Evolutionary conservation across 2,113 vertebrate genomes (phyloP), one percentile per base, ranked within the genome.

Genomic region (Seriola rivoliana): DNA sequence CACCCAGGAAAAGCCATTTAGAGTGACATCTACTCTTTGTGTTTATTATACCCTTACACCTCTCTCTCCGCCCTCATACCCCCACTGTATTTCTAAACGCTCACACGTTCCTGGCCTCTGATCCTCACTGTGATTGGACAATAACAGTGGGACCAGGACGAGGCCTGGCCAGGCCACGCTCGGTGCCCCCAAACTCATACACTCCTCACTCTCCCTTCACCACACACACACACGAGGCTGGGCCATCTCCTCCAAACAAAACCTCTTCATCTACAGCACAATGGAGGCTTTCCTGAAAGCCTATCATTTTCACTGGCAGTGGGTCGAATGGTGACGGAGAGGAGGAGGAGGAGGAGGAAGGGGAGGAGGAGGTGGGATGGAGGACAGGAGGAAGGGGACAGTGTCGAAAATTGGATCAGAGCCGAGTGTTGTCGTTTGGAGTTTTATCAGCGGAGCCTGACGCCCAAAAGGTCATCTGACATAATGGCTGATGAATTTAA

Each of bases 231-330:
- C 38, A 74, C 48, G 40, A 75, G 36, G 42, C 32, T 52, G 95
- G 96, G 95, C 95, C 96, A 95, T 97, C 96, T 97, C 96, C 96
- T 95, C 96, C 96, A 98, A 98, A 93, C 90, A 90, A 92, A 97
- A 97, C 97, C 97, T 98, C 97, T 99, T 98, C 98, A 99, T 99
- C 97, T 97, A 95, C 96, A 97, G 96, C 95, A 99, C 97, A 99
- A 99, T 97, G 95, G 96, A 89, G 94, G 93, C 95, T 97, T 97
- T 98, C 97, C 96, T 96, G 96, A 98, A 99, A 99, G 96, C 97
- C 97, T 98, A 98, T 99, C 97, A 99, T 99, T 99, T 99, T 97
- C 98, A 97, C 97, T 96, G 96, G 95, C 95, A 95, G 96, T 94
- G 73, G 88, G 83, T 89, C 78, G 88, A 88, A 91, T 59, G 16